Evolutionary conservation across 2,113 vertebrate species (phyloP).

Genomic region (Erythrolamprus reginae): DNA sequence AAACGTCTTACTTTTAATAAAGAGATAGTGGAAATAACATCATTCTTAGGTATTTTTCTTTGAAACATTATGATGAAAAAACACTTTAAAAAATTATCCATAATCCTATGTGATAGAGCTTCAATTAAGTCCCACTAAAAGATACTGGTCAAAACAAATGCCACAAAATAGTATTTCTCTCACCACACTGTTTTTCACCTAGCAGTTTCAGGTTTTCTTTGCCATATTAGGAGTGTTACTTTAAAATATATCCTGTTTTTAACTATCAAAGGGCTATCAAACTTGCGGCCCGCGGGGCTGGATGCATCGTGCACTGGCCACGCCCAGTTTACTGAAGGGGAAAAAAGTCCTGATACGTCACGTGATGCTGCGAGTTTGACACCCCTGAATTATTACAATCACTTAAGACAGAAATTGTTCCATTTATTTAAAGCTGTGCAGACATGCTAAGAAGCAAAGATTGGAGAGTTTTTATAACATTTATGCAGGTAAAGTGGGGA

Average conservation of each 20-base stretch:
- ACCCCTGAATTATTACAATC: not conserved
- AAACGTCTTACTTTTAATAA: not conserved
- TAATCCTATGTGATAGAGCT: not conserved
- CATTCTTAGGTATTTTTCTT: not conserved
- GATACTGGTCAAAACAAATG: not conserved
- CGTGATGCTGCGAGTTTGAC: too few relatives aligned
- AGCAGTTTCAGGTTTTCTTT: not conserved
- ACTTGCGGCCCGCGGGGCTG: accelerated
- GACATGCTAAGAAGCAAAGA: not conserved
- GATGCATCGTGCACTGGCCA: too few relatives aligned
- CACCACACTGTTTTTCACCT: not conserved
- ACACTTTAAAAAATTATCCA: not conserved
- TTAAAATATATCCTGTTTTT: not conserved
- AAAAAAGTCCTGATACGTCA: too few relatives aligned
- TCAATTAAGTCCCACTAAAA: not conserved
- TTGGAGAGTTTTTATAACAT: not conserved
- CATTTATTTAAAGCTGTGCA: not conserved
- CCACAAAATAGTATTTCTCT: not conserved
- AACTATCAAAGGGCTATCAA: not conserved
- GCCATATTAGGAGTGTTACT: not conserved
- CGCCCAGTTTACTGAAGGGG: too few relatives aligned
- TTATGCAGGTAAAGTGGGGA: not conserved
- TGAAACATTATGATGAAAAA: not conserved
- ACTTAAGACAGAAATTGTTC: not conserved
- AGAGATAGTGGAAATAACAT: not conserved